Conservation (phyloP, 2,888 invertebrate species). For the Metallyticus violacea region DNA sequence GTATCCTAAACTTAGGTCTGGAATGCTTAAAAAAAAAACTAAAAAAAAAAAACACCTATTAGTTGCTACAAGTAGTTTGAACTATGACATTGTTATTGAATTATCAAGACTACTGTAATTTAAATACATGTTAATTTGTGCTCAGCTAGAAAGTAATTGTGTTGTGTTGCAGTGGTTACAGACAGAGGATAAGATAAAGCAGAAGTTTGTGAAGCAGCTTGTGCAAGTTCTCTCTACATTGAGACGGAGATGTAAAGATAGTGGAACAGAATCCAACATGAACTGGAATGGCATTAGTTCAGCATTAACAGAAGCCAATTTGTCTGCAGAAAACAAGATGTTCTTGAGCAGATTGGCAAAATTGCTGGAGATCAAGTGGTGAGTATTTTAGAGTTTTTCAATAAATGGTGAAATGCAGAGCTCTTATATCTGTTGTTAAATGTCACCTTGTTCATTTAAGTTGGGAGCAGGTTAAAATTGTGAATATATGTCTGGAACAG, state of each 20-base stretch:
- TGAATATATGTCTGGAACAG: too few relatives aligned
- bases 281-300: constrained; percentile 42
- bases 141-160: neutral
- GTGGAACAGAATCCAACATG: constrained; percentile 41
- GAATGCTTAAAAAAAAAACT: too few relatives aligned
- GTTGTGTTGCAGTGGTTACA: neutral
- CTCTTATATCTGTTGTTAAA: neutral
- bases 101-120: neutral
- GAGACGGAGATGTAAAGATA: constrained; percentile 41
- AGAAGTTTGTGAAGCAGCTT: constrained; percentile 56
- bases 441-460: too few relatives aligned
- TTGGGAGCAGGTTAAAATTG: too few relatives aligned
- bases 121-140: neutral
- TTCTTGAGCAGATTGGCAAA: constrained; percentile 48
- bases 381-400: neutral
- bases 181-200: constrained; percentile 46
- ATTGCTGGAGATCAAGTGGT: neutral
- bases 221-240: constrained; percentile 51
- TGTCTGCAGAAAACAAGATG: constrained; percentile 48
- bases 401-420: neutral
- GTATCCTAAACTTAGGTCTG: too few relatives aligned
- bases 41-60: too few relatives aligned
- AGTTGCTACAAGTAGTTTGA: neutral
- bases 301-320: constrained; percentile 36
- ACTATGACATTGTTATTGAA: neutral